Evolutionary conservation across 1,140 invertebrate species (phyloP).

Genomic region (Ceratoteleas bidentatus): DNA sequence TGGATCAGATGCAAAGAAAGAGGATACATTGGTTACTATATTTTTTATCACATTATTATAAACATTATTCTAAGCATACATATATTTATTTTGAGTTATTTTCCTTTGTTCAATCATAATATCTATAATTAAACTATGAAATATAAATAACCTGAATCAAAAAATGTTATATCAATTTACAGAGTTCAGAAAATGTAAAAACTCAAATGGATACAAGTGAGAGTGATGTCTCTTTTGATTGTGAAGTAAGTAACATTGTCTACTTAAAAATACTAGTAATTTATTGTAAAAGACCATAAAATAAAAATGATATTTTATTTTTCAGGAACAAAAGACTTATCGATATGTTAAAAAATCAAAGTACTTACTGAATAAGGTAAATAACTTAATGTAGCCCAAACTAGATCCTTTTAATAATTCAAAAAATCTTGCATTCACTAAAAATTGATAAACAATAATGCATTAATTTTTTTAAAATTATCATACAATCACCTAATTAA

Average conservation of each 20-base stretch:
- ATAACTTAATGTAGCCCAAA: no score
- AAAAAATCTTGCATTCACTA: no score
- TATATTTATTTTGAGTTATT: no score
- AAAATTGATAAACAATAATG: no score
- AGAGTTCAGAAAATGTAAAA: background rate
- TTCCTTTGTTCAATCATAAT: no score
- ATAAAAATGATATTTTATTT: no score
- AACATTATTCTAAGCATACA: no score
- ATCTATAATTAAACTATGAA: no score
- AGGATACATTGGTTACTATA: conserved; percentile 35
- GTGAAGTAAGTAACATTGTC: conserved; percentile 6
- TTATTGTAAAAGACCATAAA: no score
- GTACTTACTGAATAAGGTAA: conserved; percentile 23
- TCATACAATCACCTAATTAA: background rate
- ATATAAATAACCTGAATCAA: no score
- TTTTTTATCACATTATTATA: no score
- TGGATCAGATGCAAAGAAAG: conserved; percentile 51
- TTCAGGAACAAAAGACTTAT: conserved; percentile 13
- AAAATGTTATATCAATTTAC: conserved; percentile 10
- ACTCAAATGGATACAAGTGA: background rate
- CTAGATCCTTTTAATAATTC: background rate
- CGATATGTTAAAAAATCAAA: conserved; percentile 43
- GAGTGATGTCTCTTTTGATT: conserved; percentile 3
- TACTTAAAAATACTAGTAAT: no score
- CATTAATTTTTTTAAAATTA: background rate